Evolutionary conservation across 2,888 invertebrate species (phyloP).

Genomic region (Allacma fusca): DNA sequence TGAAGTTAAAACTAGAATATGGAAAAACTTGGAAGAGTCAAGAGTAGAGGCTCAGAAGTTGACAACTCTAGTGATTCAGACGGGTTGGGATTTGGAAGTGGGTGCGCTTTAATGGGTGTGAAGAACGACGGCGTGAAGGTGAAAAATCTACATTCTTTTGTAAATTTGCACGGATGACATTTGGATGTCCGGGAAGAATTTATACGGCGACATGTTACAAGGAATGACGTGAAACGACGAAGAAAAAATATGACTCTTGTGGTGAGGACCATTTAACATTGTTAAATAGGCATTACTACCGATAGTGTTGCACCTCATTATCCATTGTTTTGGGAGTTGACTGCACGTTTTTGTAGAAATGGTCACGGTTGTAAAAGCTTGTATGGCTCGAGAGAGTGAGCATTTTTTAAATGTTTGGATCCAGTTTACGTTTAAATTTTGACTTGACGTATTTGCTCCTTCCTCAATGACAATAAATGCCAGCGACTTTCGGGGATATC

Average conservation of each 20-base stretch:
- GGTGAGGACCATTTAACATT: constrained; percentile 6
- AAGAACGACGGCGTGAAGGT: neutral
- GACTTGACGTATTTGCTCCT: constrained; percentile 22
- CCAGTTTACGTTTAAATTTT: constrained; percentile 15
- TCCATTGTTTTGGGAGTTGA: constrained; percentile 18
- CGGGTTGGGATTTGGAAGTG: neutral
- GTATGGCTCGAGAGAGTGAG: neutral
- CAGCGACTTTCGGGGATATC: constrained; percentile 1
- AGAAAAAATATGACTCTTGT: constrained; percentile 6
- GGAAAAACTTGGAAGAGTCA: too few relatives aligned
- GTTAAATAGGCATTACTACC: constrained; percentile 8
- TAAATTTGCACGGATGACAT: constrained; percentile 5
- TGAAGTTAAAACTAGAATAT: too few relatives aligned
- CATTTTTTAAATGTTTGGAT: constrained; percentile 18
- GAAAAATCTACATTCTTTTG: constrained; percentile 13
- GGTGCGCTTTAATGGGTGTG: neutral
- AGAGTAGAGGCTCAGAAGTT: too few relatives aligned
- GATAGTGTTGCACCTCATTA: constrained; percentile 23
- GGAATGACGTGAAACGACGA: neutral
- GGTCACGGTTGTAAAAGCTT: constrained; percentile 19
- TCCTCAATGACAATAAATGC: constrained; percentile 34
- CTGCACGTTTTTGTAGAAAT: constrained; percentile 13
- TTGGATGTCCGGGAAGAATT: neutral
- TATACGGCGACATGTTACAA: neutral
- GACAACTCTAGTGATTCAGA: too few relatives aligned